Evolutionary conservation across 1,140 invertebrate genomes (phyloP).

Genomic region (Eumeta japonica): DNA sequence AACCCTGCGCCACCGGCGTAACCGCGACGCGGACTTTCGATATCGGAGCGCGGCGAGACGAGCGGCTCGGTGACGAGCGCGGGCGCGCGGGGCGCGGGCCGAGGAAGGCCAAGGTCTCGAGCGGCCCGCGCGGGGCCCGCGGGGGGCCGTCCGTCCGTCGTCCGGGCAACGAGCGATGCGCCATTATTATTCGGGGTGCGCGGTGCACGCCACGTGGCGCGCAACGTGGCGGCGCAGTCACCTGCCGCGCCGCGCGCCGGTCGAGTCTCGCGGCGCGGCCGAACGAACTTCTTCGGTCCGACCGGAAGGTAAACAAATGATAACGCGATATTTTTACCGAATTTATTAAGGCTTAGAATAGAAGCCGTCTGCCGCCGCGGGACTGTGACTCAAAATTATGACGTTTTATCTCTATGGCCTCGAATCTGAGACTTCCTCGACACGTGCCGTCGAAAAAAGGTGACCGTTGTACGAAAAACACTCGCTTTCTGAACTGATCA

Average conservation of each 20-base stretch:
- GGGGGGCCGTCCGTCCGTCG: slow-evolving; percentile 12
- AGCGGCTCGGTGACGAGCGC: too few relatives aligned
- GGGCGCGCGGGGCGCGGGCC: slow-evolving; percentile 6
- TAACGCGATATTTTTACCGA: neutral
- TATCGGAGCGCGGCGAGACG: too few relatives aligned
- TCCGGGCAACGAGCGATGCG: too few relatives aligned
- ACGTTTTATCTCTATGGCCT: slow-evolving; percentile 7
- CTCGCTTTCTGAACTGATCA: too few relatives aligned
- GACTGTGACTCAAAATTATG: slow-evolving; percentile 4
- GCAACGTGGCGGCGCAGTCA: slow-evolving; percentile 14
- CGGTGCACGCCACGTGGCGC: slow-evolving; percentile 17
- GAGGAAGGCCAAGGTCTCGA: slow-evolving; percentile 34
- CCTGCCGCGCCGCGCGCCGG: neutral
- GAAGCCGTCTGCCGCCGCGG: neutral
- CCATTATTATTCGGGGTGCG: slow-evolving; percentile 26
- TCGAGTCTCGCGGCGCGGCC: neutral
- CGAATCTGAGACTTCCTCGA: too few relatives aligned
- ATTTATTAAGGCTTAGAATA: neutral
- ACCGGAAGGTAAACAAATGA: too few relatives aligned
- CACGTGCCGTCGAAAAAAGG: too few relatives aligned
- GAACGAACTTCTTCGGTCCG: too few relatives aligned
- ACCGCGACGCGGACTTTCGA: neutral
- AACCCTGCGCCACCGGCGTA: slow-evolving; percentile 8
- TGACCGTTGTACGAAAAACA: too few relatives aligned
- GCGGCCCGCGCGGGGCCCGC: slow-evolving; percentile 8